Percentiles rank a stretch among this genome's conserved stretches.
These are phyloP conservation scores for Lysandra coridon DNA, from an alignment of 2,888 invertebrate species.

Conservation along the genomic window DNA sequence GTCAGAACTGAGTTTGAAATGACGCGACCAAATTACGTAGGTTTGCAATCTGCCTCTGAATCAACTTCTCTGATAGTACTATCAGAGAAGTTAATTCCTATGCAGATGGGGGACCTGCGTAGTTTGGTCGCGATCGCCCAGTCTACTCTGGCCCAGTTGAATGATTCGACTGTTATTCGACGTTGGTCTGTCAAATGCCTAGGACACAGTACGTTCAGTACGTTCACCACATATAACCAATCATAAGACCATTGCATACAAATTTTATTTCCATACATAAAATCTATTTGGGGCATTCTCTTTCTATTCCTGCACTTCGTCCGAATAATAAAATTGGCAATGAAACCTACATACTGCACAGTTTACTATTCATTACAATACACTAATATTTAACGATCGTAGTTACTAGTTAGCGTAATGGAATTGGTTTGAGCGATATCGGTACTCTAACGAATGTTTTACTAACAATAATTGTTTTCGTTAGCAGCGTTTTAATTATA, in stretches of 20 bases:
- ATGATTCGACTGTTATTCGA: too few species aligned
- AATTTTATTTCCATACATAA: constrained; percentile 1
- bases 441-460: background rate
- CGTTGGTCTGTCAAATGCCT: too few species aligned
- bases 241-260: background rate
- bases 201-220: background rate
- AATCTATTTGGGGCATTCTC: background rate
- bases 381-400: constrained; percentile 6
- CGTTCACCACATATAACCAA: background rate
- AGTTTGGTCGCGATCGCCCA: too few species aligned
- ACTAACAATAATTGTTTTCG: background rate
- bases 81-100: too few species aligned
- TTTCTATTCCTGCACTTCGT: background rate
- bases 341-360: constrained; percentile 30
- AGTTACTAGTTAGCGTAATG: constrained; percentile 14
- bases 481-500: background rate
- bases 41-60: background rate
- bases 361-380: constrained; percentile 37
- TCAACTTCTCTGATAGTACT: background rate
- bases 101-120: too few species aligned
- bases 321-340: constrained; percentile 21
- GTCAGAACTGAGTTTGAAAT: too few species aligned
- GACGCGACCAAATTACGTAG: too few species aligned
- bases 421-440: background rate
- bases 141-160: too few species aligned